phyloP scores from a whole-genome alignment of 2,113 vertebrate species.

The Pollimyrus isidori region DNA sequence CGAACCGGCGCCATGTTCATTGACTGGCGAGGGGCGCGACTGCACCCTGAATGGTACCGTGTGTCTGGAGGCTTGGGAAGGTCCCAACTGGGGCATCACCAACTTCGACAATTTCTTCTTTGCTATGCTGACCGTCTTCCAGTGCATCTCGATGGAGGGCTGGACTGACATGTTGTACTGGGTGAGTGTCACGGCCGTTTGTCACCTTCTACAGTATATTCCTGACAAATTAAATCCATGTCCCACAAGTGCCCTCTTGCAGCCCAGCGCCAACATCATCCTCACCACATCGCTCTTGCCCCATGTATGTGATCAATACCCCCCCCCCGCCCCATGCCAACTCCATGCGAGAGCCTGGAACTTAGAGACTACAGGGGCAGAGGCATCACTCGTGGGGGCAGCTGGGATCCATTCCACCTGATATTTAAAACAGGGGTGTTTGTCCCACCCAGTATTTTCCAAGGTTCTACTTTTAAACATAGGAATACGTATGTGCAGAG shows the following conservation, averaged over 20 bases:
- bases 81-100: conserved; percentile 96
- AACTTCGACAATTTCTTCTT: conserved; percentile 98
- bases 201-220: not conserved
- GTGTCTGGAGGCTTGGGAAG: conserved; percentile 88
- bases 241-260: not conserved
- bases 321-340: not conserved
- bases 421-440: not conserved
- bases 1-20: conserved; percentile 84
- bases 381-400: not conserved
- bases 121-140: conserved; percentile 97
- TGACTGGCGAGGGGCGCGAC: conserved; percentile 87
- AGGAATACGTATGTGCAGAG: not conserved
- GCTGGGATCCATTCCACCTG: not conserved
- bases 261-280: not conserved
- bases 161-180: conserved; percentile 98
- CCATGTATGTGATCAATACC: not conserved
- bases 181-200: conserved; percentile 54
- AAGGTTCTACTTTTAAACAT: not conserved
- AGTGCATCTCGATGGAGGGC: conserved; percentile 99
- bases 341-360: not conserved
- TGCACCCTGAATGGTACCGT: conserved; percentile 77
- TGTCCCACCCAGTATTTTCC: not conserved
- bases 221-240: not conserved
- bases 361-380: not conserved
- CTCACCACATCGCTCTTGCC: not conserved